Evolutionary conservation across 1,140 invertebrate species (phyloP), one percentile per base, ranked within the genome.

Genomic region (Bradynema listronoti): DNA sequence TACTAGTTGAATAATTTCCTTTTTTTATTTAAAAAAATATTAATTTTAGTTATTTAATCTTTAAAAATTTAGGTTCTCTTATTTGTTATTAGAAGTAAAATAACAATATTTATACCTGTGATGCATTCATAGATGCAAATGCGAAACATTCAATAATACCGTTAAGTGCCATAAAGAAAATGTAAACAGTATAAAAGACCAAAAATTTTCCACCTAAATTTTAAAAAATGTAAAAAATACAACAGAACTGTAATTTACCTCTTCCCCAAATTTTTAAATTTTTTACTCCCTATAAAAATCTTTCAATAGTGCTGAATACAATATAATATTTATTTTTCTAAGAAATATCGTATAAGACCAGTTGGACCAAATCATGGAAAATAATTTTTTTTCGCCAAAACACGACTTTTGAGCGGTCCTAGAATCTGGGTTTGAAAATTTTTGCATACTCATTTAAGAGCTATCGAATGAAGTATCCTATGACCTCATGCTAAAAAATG

Each of bases 101-200:
- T n/a, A n/a, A n/a, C n/a, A 32, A 51, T 42, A 41, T 6, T 29
- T 19, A 36, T 3, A 68, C 66, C 25, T 66, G 41, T 14, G 29
- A 11, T 14, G 42, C 22, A 41, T 46, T 33, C 49, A 69, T 56
- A 32, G 63, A 54, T 16, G 67, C 65, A 19, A 69, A 61, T 33
- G 63, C 67, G 51, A 69, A 69, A 36, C 67, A 69, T 53, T 69
- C 67, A 14, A 56, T 45, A 16, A 72, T 61, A 19, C 67, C 67
- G 47, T 69, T 69, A 3, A 69, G 39, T 14, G 69, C 67, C 50
- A 69, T 69, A 5, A 65, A 24, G 6, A 70, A 39, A 14, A 69
- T 53, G 57, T 72, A 71, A 19, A 69, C 29, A n/a, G 69, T 25
- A 47, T 69, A 69, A 5, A 68, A 27, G n/a, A 54, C 36, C 16